Evolutionary conservation across 1,140 invertebrate genomes (phyloP).

Genomic region (Sinonovacula constricta): DNA sequence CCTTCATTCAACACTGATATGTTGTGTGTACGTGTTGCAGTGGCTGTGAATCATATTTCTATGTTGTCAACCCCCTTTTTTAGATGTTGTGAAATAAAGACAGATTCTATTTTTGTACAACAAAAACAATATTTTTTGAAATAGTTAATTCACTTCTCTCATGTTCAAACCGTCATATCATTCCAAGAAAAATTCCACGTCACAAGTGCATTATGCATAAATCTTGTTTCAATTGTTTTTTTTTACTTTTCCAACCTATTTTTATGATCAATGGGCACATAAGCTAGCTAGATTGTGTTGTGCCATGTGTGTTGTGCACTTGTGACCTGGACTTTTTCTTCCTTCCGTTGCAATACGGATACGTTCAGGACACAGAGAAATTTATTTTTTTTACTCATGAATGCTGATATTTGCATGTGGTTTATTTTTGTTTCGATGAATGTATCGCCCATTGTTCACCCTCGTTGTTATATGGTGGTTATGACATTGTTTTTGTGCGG

Average conservation of each 20-base stretch:
- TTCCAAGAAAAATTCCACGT: slow-evolving; percentile 4
- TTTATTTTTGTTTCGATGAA: background rate
- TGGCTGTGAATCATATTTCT: background rate
- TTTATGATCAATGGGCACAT: no score
- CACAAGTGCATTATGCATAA: slow-evolving; percentile 11
- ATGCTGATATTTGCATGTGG: background rate
- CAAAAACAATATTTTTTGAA: slow-evolving; percentile 44
- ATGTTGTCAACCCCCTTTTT: slow-evolving; percentile 32
- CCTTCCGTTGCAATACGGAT: background rate
- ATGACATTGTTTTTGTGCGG: background rate
- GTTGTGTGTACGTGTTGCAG: no score
- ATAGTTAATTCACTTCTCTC: slow-evolving; percentile 13
- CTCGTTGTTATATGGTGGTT: no score
- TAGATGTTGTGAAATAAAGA: slow-evolving; percentile 43
- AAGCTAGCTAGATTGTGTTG: no score
- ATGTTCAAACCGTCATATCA: slow-evolving; percentile 36
- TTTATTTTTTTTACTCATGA: background rate
- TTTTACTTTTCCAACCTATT: no score
- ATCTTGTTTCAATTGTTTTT: no score
- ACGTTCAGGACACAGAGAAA: background rate
- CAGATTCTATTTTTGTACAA: slow-evolving; percentile 46
- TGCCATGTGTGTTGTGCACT: no score
- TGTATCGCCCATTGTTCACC: background rate
- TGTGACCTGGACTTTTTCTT: background rate
- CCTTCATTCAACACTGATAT: no score